These are phyloP conservation scores for Amazonetta brasiliensis DNA, from an alignment of 2,797 vertebrate genomes.

Conservation along the genomic window DNA sequence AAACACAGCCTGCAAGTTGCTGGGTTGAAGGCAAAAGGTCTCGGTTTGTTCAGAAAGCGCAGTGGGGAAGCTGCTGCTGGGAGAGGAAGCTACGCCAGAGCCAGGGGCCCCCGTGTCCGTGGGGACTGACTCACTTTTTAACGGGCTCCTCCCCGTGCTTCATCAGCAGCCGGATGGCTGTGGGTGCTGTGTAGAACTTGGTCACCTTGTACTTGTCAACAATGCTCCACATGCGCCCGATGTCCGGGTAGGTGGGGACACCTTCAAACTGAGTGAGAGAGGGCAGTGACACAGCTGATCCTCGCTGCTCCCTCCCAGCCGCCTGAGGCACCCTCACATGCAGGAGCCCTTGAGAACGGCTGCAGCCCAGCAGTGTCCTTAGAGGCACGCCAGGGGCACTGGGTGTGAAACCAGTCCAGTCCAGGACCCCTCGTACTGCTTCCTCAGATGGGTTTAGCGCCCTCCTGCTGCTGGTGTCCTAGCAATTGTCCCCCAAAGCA, in stretches of 20 bases:
- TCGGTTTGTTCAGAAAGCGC: not conserved
- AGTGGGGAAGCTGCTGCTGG: not conserved
- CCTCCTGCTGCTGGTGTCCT: not conserved
- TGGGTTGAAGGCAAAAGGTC: not conserved
- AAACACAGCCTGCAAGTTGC: not conserved
- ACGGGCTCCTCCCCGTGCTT: constrained; percentile 95
- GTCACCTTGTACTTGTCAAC: constrained; percentile 95
- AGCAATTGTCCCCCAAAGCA: not conserved
- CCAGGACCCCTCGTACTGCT: not conserved
- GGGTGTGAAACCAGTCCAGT: not conserved
- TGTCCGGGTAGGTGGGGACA: constrained; percentile 91
- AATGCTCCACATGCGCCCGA: constrained; percentile 91
- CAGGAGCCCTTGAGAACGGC: not conserved
- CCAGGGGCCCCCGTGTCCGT: not conserved
- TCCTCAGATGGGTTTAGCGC: not conserved
- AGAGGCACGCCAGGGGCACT: not conserved
- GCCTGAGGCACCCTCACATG: not conserved
- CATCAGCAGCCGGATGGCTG: constrained; percentile 96
- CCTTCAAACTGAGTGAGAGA: constrained; percentile 90
- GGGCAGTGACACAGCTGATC: not conserved
- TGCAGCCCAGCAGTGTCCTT: not conserved
- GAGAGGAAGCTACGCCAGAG: not conserved
- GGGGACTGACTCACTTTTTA: constrained; percentile 84
- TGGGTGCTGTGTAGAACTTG: constrained; percentile 98
- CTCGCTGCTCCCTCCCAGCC: not conserved